Evolutionary conservation across 2,888 invertebrate genomes (phyloP).

Genomic region (Cephalotes varians): DNA sequence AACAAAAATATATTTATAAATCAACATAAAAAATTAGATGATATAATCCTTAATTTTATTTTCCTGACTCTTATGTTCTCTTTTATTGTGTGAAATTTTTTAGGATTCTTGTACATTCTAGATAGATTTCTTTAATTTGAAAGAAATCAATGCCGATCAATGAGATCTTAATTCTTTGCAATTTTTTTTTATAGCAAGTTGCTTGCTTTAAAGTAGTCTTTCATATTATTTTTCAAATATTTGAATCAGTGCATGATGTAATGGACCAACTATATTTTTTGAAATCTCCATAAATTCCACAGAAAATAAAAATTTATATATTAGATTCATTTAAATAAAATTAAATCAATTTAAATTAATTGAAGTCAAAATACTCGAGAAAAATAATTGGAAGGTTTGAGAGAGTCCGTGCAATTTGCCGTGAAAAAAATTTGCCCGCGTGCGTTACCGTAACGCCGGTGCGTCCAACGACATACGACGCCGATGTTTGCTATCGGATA

Average conservation of each 20-base stretch:
- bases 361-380: neutral
- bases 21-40: neutral
- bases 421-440: neutral
- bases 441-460: slow-evolving; percentile 2
- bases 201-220: neutral
- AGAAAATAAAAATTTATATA: no score
- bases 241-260: neutral
- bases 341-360: neutral
- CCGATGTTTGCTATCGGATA: slow-evolving; percentile 39
- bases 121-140: neutral
- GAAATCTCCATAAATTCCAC: no score
- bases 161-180: neutral
- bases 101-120: neutral
- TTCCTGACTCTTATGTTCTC: neutral
- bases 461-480: slow-evolving; percentile 10
- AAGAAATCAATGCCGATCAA: neutral
- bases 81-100: neutral
- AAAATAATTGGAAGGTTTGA: neutral
- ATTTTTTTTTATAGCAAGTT: neutral
- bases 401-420: neutral
- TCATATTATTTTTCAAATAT: neutral
- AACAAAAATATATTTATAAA: neutral
- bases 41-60: neutral
- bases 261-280: neutral
- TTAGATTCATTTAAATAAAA: no score